Evolutionary conservation across 2,113 vertebrate species (phyloP).

Genomic region (Danio rerio): GRCz12tu NC_133186.1:39699501-39700000

Average conservation of each 20-base stretch:
- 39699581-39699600: slow-evolving; percentile 99
- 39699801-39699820: background rate
- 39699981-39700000: slow-evolving; percentile 74
- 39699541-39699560: background rate
- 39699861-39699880: background rate
- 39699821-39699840: background rate
- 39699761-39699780: slow-evolving; percentile 54
- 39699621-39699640: slow-evolving; percentile 99
- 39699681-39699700: slow-evolving; percentile 99
- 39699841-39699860: slow-evolving; percentile 10
- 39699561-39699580: slow-evolving; percentile 78
- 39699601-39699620: slow-evolving; percentile 99
- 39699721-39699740: slow-evolving; percentile 97
- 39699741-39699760: slow-evolving; percentile 71
- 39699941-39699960: slow-evolving; percentile 67
- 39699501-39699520: no score
- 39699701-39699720: slow-evolving; percentile 96
- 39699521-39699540: no score
- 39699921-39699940: slow-evolving; percentile 68
- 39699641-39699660: slow-evolving; percentile 91
- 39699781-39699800: slow-evolving; percentile 47
- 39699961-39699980: slow-evolving; percentile 64
- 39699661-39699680: slow-evolving; percentile 98
- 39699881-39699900: slow-evolving; percentile 1
- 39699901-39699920: slow-evolving; percentile 52